phyloP scores from a whole-genome alignment of 2,888 invertebrate species.

The Caenorhabditis zanzibari region DNA sequence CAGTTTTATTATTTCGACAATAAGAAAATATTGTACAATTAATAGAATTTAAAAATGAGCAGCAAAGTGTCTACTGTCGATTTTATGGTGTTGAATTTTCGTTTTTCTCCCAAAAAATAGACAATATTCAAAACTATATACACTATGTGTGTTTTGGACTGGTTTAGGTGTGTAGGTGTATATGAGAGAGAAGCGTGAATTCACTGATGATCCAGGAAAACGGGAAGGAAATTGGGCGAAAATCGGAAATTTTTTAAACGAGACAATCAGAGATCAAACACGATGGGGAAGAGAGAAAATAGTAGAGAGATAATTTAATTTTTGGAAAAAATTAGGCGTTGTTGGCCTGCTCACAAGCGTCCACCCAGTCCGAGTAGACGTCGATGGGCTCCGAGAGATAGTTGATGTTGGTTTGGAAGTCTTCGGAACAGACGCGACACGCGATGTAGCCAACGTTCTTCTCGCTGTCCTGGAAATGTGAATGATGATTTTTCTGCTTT shows the following conservation, averaged over 20 bases:
- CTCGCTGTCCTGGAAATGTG: slow-evolving; percentile 91
- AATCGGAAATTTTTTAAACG: slow-evolving; percentile 41
- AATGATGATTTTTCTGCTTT: too few relatives aligned
- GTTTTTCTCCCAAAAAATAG: too few relatives aligned
- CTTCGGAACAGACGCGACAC: slow-evolving; percentile 96
- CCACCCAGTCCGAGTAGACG: slow-evolving; percentile 99
- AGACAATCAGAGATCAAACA: slow-evolving; percentile 56
- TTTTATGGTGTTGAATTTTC: too few relatives aligned
- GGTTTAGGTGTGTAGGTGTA: slow-evolving; percentile 25
- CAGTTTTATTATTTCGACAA: too few relatives aligned
- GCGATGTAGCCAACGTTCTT: slow-evolving; percentile 95
- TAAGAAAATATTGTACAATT: too few relatives aligned
- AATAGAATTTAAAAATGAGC: too few relatives aligned
- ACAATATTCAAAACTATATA: too few relatives aligned
- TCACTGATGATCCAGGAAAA: slow-evolving; percentile 53
- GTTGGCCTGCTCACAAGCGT: slow-evolving; percentile 96
- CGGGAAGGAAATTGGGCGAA: not conserved
- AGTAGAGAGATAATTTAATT: not conserved
- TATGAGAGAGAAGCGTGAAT: slow-evolving; percentile 4
- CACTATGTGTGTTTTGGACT: slow-evolving; percentile 20
- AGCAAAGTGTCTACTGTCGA: too few relatives aligned
- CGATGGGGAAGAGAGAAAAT: not conserved
- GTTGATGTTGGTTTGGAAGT: slow-evolving; percentile 92
- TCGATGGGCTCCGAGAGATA: slow-evolving; percentile 96
- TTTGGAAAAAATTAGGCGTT: slow-evolving; percentile 39